Percentiles rank a stretch among this genome's conserved stretches.
Conservation (phyloP, 2,113 vertebrate genomes). For the Pachycephala philippinensis region DNA sequence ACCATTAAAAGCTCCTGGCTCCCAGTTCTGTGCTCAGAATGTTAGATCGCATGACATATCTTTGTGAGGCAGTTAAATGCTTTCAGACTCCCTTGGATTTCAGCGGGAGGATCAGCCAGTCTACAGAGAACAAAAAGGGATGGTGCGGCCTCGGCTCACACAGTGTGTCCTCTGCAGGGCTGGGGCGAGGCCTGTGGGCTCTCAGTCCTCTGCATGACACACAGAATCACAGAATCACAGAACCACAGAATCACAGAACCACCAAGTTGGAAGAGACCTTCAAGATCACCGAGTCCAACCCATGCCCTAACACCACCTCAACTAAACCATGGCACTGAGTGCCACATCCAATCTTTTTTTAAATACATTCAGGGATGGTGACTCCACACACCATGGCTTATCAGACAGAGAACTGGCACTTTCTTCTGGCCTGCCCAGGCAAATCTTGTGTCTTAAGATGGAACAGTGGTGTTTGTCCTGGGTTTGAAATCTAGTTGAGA, state of each 20-base stretch:
- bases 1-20: slow-evolving; percentile 66
- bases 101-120: not conserved
- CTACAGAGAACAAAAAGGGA: not conserved
- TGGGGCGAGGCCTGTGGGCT: not conserved
- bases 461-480: not conserved
- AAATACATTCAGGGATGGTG: too few species aligned
- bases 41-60: slow-evolving; percentile 64
- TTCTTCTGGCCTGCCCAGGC: not conserved
- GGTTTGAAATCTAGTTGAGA: not conserved
- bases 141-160: not conserved
- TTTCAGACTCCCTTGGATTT: slow-evolving; percentile 52
- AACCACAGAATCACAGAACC: too few species aligned
- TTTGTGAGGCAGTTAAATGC: slow-evolving; percentile 60
- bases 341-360: too few species aligned
- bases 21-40: slow-evolving; percentile 60
- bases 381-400: fast-evolving
- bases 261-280: too few species aligned
- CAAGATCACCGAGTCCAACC: too few species aligned
- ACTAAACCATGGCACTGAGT: too few species aligned
- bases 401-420: not conserved
- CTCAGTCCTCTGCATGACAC: not conserved
- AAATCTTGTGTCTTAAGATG: not conserved
- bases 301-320: too few species aligned
- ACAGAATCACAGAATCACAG: too few species aligned
- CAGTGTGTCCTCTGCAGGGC: not conserved